phyloP scores from a whole-genome alignment of 2,113 vertebrate species.

The Typhlomys cinereus region DNA sequence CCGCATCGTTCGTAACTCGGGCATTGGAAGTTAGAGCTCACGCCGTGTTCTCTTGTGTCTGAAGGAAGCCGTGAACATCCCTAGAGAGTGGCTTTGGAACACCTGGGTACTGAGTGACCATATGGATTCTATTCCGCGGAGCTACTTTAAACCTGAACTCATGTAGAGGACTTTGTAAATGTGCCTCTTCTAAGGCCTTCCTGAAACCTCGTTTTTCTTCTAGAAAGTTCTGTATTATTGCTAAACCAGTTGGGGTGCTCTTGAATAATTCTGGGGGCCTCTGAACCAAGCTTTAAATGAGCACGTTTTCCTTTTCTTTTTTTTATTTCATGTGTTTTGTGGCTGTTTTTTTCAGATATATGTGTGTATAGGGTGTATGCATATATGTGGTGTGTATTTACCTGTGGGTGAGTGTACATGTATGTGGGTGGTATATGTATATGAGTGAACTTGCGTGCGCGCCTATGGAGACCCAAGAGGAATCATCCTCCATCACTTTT shows the following conservation, averaged over 20 bases:
- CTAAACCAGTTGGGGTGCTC: constrained; percentile 1
- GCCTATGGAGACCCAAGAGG: no score
- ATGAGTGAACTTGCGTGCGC: no score
- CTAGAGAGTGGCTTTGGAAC: not conserved
- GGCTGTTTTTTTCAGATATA: no score
- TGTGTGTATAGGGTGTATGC: no score
- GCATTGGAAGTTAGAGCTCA: not conserved
- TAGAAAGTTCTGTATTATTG: constrained; percentile 10
- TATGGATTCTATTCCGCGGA: not conserved
- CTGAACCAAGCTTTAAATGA: no score
- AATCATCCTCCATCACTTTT: no score
- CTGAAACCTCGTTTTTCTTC: constrained; percentile 9
- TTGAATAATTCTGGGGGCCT: not conserved
- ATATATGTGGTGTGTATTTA: no score
- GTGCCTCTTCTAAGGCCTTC: constrained; percentile 7
- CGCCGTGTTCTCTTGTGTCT: not conserved
- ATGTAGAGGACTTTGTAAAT: not conserved
- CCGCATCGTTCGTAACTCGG: not conserved
- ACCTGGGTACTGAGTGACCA: not conserved
- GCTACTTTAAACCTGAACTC: not conserved
- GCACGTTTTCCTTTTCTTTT: no score
- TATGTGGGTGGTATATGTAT: no score
- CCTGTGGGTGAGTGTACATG: no score
- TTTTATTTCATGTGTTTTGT: no score
- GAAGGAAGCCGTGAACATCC: not conserved